A percentile compares a stretch with the other conserved stretches of the same genome.
These are phyloP conservation scores for Serinus canaria DNA, from an alignment of 2,113 vertebrate species.

Conservation along the genomic window DNA sequence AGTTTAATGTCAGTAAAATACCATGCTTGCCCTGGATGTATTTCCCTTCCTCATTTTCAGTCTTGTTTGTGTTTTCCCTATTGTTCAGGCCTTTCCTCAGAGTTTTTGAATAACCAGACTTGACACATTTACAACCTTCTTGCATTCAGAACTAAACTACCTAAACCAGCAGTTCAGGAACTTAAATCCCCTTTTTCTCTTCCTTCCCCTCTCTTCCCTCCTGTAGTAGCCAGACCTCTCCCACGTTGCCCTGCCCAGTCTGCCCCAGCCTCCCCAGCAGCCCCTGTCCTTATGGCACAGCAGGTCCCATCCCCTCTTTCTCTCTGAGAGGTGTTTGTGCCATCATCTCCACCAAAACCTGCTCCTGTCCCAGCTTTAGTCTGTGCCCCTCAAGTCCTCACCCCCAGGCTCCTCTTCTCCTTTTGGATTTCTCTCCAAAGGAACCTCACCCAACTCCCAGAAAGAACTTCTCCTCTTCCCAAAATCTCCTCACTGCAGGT, in stretches of 20 bases:
- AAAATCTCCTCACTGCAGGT: not conserved
- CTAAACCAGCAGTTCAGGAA: not conserved
- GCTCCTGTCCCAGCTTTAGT: not conserved
- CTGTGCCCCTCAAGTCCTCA: not conserved
- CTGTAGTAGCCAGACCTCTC: not conserved
- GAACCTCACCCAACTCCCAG: not conserved
- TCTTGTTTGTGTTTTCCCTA: not conserved
- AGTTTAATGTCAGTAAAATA: constrained; percentile 39
- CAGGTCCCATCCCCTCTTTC: not conserved
- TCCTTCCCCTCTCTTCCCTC: not conserved
- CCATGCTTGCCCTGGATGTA: not conserved
- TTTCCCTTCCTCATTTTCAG: constrained; percentile 7
- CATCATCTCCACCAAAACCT: not conserved
- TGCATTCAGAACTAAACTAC: not conserved
- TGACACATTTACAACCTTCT: not conserved
- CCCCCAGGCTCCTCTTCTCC: not conserved
- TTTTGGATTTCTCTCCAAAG: not conserved
- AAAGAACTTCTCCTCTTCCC: not conserved
- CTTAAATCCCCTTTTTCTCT: not conserved
- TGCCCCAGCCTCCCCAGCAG: not conserved
- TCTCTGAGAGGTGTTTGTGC: not conserved
- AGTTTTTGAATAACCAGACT: not conserved
- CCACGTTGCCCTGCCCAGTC: not conserved
- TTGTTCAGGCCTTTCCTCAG: constrained; percentile 12
- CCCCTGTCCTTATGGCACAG: not conserved